These are phyloP conservation scores for Napeogenes sylphis DNA, from an alignment of 2,888 invertebrate species.

Conservation along the genomic window DNA sequence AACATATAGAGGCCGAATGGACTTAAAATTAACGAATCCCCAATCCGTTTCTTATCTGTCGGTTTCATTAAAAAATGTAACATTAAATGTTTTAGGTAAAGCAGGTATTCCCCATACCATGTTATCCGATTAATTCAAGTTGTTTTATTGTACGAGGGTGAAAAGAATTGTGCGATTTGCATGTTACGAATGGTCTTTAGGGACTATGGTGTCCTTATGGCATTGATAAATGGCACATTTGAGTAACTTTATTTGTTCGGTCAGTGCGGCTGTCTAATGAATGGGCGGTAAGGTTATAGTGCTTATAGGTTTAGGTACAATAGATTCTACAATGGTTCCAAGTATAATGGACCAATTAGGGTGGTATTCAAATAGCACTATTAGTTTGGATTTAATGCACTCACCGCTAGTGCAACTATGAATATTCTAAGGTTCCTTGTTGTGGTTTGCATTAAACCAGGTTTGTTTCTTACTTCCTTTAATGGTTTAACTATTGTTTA, in stretches of 20 bases:
- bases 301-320: constrained; percentile 15
- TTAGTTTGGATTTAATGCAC: constrained; percentile 4
- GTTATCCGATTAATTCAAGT: constrained; percentile 49
- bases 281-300: constrained; percentile 23
- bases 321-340: constrained; percentile 14
- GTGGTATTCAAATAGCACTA: constrained; percentile 7
- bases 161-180: constrained; percentile 70
- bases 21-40: background rate
- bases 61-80: constrained; percentile 54
- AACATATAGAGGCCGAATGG: no score
- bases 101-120: constrained; percentile 16
- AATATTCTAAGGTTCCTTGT: no score
- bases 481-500: no score
- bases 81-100: constrained; percentile 30
- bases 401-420: background rate
- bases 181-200: constrained; percentile 41
- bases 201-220: constrained; percentile 29
- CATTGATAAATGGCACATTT: constrained; percentile 33
- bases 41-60: constrained; percentile 30
- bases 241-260: constrained; percentile 28
- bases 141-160: constrained; percentile 47
- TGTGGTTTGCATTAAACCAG: no score
- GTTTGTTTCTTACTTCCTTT: no score
- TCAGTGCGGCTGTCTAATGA: constrained; percentile 24
- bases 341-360: constrained; percentile 13